These are phyloP conservation scores for Empis stercorea DNA, from an alignment of 2,888 invertebrate genomes.

Conservation along the genomic window DNA sequence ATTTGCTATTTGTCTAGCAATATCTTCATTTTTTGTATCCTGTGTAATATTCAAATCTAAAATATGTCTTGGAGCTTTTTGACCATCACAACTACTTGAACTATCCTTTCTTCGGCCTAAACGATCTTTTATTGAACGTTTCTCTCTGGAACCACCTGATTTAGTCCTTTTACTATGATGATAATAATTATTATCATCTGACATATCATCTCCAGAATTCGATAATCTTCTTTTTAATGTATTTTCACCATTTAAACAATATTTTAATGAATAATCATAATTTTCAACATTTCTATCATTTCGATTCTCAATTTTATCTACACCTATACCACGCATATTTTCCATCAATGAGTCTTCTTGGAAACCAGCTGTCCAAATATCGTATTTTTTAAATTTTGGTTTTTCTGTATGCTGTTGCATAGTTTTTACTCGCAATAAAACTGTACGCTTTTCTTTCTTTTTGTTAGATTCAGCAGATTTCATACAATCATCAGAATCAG, in stretches of 20 bases:
- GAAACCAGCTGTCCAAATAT: constrained; percentile 60
- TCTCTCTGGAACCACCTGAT: constrained; percentile 19
- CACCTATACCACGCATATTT: constrained; percentile 65
- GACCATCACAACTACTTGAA: constrained; percentile 40
- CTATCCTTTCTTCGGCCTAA: constrained; percentile 26
- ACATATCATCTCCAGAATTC: constrained; percentile 24
- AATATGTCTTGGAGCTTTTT: constrained; percentile 37
- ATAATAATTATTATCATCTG: constrained; percentile 22
- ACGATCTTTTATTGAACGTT: constrained; percentile 19
- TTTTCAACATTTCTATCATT: constrained; percentile 59
- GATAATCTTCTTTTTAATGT: constrained; percentile 29
- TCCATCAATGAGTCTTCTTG: constrained; percentile 71
- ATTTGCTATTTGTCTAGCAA: constrained; percentile 58
- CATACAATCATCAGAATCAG: constrained; percentile 28
- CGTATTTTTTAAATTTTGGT: constrained; percentile 50
- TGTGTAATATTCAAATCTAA: constrained; percentile 42
- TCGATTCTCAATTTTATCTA: constrained; percentile 48
- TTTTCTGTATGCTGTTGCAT: constrained; percentile 16
- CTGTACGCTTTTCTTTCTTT: constrained; percentile 25
- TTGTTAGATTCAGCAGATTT: constrained; percentile 21
- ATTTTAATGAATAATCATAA: constrained; percentile 57
- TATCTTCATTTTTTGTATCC: constrained; percentile 42
- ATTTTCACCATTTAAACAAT: constrained; percentile 44
- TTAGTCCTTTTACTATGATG: constrained; percentile 20
- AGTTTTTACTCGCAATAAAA: constrained; percentile 24